Percentiles rank a stretch among this genome's conserved stretches.
These are phyloP conservation scores for Theretra japonica DNA, from an alignment of 2,888 invertebrate species.

Conservation along the genomic window DNA sequence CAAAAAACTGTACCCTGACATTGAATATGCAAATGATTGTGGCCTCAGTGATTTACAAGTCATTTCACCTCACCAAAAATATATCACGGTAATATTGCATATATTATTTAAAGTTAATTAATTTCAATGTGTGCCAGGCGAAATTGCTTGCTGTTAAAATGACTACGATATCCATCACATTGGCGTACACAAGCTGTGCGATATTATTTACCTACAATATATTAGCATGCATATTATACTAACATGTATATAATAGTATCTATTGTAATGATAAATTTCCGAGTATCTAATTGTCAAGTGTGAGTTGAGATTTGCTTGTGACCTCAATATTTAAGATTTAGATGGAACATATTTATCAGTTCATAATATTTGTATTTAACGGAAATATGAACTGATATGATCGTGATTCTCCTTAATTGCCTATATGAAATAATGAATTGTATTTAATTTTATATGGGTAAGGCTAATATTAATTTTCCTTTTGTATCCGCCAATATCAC, in stretches of 20 bases:
- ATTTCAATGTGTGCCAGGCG: conserved; percentile 9
- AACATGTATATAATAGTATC: background rate
- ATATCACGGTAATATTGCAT: conserved; percentile 38
- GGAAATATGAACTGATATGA: background rate
- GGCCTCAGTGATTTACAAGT: conserved; percentile 51
- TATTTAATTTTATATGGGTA: background rate
- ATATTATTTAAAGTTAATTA: background rate
- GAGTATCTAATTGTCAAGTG: conserved; percentile 11
- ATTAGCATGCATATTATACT: background rate
- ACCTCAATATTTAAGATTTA: conserved; percentile 31
- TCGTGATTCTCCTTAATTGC: background rate
- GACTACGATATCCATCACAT: background rate
- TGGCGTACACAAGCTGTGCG: conserved; percentile 20
- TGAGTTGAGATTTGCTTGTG: conserved; percentile 24
- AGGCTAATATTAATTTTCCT: too few species aligned
- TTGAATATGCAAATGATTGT: conserved; percentile 47
- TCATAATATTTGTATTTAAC: conserved; percentile 15
- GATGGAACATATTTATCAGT: conserved; percentile 24
- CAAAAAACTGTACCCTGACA: conserved; percentile 39
- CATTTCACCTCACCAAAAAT: conserved; percentile 35
- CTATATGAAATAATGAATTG: background rate
- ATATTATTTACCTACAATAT: background rate
- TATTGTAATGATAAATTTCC: background rate
- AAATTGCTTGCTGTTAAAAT: conserved; percentile 19
- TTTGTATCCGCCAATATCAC: too few species aligned